phyloP scores from a whole-genome alignment of 2,797 vertebrate genomes.

The Peromyscus eremicus region DNA sequence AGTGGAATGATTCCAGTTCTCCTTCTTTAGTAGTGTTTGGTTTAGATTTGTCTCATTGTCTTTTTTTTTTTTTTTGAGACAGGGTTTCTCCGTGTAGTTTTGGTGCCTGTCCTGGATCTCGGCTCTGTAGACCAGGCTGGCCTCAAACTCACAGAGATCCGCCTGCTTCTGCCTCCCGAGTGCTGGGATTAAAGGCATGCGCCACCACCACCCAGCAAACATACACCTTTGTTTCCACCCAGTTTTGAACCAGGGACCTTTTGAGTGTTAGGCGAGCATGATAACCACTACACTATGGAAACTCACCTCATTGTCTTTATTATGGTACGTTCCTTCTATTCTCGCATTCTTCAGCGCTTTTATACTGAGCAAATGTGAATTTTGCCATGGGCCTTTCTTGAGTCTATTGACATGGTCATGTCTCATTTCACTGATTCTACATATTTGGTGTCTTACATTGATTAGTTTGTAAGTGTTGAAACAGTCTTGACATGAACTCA shows the following conservation, averaged over 20 bases:
- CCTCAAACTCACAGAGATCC: too few species aligned
- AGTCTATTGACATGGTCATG: not conserved
- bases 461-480: not conserved
- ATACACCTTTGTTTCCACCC: conserved; percentile 87
- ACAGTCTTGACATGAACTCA: not conserved
- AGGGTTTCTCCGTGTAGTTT: too few species aligned
- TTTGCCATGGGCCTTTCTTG: not conserved
- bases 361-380: not conserved
- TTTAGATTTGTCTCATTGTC: not conserved
- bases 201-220: too few species aligned
- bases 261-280: conserved; percentile 91
- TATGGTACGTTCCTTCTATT: not conserved
- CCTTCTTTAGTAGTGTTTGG: not conserved
- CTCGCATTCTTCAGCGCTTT: not conserved
- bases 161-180: too few species aligned
- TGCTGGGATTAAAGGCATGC: too few species aligned
- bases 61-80: not conserved
- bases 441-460: not conserved
- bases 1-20: not conserved
- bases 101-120: too few species aligned
- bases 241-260: conserved; percentile 91
- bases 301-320: not conserved
- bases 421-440: not conserved
- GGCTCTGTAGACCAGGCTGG: too few species aligned
- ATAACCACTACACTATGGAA: conserved; percentile 31